These are phyloP conservation scores for Natator depressus DNA, from an alignment of 2,113 vertebrate genomes.

Conservation along the genomic window DNA sequence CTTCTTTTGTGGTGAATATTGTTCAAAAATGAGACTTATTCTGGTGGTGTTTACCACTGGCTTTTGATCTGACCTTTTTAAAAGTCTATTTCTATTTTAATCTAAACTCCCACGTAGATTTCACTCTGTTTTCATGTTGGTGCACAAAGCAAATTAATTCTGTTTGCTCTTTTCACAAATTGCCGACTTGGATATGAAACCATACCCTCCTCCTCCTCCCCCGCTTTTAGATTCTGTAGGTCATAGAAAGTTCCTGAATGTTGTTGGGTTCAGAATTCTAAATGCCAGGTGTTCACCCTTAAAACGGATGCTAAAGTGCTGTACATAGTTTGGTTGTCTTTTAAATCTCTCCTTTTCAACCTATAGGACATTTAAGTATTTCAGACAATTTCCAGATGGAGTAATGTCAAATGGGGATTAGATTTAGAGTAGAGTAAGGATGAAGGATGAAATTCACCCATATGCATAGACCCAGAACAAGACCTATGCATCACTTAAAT, in stretches of 20 bases:
- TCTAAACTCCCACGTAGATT: background rate
- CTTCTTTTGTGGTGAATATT: background rate
- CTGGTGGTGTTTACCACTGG: background rate
- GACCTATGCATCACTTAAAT: background rate
- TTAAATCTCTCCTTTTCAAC: background rate
- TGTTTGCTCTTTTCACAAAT: background rate
- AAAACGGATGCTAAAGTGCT: background rate
- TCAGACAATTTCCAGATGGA: background rate
- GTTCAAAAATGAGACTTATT: background rate
- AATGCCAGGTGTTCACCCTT: background rate
- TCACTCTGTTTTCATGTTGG: background rate
- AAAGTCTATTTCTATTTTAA: background rate
- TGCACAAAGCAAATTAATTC: background rate
- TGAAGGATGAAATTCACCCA: background rate
- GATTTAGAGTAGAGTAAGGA: background rate
- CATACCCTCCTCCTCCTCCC: background rate
- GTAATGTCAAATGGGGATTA: background rate
- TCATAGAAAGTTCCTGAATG: background rate
- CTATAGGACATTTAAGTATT: background rate
- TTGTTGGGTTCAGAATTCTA: accelerated
- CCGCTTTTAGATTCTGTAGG: background rate
- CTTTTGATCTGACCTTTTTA: background rate
- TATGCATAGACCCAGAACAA: background rate
- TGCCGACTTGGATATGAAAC: background rate
- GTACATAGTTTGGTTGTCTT: background rate